A percentile compares a stretch with the other conserved stretches of the same genome.
Conservation (phyloP, 2,888 invertebrate species). For the Lepidochrysops patricia region DNA sequence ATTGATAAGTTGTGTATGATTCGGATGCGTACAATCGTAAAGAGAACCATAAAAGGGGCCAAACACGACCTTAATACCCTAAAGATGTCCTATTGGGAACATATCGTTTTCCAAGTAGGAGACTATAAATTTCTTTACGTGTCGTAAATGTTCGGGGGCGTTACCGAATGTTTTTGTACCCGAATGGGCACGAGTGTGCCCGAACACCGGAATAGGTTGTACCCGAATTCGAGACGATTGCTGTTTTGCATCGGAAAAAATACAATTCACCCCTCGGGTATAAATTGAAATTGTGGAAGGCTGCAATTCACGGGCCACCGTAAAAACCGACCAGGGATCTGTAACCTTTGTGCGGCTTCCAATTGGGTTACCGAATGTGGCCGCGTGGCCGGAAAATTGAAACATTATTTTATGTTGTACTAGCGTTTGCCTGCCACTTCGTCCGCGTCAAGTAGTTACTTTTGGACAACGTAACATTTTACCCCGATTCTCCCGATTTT, state of each 20-base stretch:
- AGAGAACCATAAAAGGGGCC: constrained; percentile 20
- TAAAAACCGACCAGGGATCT: constrained; percentile 33
- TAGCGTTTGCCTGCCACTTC: too few relatives aligned
- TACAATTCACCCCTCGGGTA: constrained; percentile 42
- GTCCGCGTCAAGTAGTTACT: too few relatives aligned
- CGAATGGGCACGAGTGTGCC: constrained; percentile 20
- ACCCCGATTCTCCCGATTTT: too few relatives aligned
- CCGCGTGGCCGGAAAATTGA: neutral
- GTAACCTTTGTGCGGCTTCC: constrained; percentile 12
- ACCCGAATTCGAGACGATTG: constrained; percentile 34
- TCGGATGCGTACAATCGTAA: neutral
- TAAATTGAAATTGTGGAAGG: constrained; percentile 61
- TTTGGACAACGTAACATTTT: too few relatives aligned
- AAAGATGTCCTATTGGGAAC: constrained; percentile 31
- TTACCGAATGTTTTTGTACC: constrained; percentile 23
- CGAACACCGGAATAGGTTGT: constrained; percentile 20
- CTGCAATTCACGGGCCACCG: constrained; percentile 44
- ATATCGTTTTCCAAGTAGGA: constrained; percentile 48
- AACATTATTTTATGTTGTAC: neutral
- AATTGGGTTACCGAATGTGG: neutral
- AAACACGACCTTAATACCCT: constrained; percentile 26
- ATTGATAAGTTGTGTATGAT: constrained; percentile 11
- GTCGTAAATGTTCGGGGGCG: constrained; percentile 42
- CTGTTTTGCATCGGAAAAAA: constrained; percentile 62
- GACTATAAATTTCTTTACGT: constrained; percentile 52